A percentile compares a stretch with the other conserved stretches of the same genome.
phyloP scores from a whole-genome alignment of 2,797 vertebrate genomes.

The Myripristis murdjan region DNA sequence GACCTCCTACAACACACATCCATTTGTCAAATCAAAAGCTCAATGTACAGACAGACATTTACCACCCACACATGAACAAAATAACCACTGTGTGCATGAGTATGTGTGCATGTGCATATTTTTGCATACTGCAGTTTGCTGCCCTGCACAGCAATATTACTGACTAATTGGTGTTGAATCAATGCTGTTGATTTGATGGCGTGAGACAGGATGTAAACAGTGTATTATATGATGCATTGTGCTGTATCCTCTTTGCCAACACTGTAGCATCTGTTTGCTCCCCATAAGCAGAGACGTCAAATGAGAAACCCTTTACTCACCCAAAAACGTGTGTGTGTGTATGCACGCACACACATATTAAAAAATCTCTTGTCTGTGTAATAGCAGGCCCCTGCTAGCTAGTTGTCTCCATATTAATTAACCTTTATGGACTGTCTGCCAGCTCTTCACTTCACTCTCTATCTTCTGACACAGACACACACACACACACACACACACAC shows the following conservation, averaged over 20 bases:
- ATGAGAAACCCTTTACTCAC: constrained; percentile 27
- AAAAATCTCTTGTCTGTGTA: constrained; percentile 47
- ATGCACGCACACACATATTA: constrained; percentile 22
- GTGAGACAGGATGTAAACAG: constrained; percentile 27
- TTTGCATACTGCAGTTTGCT: constrained; percentile 1
- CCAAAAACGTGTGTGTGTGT: neutral
- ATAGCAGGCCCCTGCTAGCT: constrained; percentile 44
- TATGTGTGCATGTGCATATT: constrained; percentile 6
- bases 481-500: constrained; percentile 15
- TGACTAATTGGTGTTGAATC: constrained; percentile 30
- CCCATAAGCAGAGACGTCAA: constrained; percentile 20
- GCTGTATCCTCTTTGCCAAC: constrained; percentile 11
- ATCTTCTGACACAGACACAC: constrained; percentile 48
- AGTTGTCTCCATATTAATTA: constrained; percentile 85
- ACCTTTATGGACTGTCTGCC: constrained; percentile 85
- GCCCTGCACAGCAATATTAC: constrained; percentile 22
- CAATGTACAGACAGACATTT: neutral
- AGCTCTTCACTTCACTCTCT: constrained; percentile 73
- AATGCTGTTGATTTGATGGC: constrained; percentile 12
- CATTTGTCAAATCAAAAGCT: constrained; percentile 15
- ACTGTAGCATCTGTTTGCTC: constrained; percentile 25
- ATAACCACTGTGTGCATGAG: neutral
- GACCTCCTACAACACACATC: constrained; percentile 5
- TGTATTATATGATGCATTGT: constrained; percentile 25
- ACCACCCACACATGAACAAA: constrained; percentile 5